Evolutionary conservation across 2,113 vertebrate species (phyloP).

Genomic region (Anhinga rufa): DNA sequence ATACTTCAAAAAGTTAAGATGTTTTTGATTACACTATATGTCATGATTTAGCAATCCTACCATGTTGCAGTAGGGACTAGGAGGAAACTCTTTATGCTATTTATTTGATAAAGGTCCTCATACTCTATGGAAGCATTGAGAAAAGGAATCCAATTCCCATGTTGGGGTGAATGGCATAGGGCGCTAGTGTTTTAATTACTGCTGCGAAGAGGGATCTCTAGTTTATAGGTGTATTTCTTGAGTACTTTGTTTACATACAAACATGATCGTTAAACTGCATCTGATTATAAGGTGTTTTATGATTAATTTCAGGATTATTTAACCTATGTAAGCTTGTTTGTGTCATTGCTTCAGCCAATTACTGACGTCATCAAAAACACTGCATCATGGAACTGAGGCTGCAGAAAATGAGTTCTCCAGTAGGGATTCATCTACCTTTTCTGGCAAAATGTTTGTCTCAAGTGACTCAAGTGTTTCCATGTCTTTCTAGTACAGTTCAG

Average conservation of each 20-base stretch:
- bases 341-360: background rate
- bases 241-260: background rate
- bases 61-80: background rate
- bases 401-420: background rate
- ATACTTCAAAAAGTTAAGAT: background rate
- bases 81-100: background rate
- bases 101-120: background rate
- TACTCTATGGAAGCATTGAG: rapidly evolving
- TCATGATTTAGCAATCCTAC: background rate
- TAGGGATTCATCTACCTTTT: background rate
- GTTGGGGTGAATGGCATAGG: background rate
- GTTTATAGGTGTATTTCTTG: background rate
- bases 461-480: background rate
- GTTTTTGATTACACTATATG: background rate
- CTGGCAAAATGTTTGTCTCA: background rate
- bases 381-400: background rate
- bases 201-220: background rate
- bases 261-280: background rate
- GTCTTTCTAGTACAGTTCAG: background rate
- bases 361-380: background rate
- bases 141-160: background rate
- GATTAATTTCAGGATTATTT: slow-evolving; percentile 16
- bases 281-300: background rate
- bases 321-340: background rate
- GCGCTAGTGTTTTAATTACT: background rate